Percentiles rank a stretch among this genome's conserved stretches.
These are phyloP conservation scores for Hemicordylus capensis DNA, from an alignment of 2,113 vertebrate genomes.

Conservation along the genomic window DNA sequence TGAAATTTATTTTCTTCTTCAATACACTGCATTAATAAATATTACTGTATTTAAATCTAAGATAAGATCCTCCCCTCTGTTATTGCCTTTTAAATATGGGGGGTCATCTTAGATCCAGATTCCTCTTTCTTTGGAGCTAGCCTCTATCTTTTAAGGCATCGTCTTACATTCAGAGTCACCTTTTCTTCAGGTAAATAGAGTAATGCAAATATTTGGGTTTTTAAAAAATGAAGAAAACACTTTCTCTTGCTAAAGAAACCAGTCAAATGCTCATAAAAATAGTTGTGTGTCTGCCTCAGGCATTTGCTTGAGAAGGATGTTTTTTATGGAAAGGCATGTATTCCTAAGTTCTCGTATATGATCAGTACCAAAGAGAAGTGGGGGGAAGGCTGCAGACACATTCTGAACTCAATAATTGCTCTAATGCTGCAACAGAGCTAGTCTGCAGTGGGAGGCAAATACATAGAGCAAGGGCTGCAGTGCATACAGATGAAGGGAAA, in stretches of 20 bases:
- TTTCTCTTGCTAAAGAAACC: not conserved
- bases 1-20: not conserved
- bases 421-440: not conserved
- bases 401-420: constrained; percentile 1
- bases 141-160: no score
- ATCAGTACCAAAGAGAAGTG: not conserved
- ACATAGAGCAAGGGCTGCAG: not conserved
- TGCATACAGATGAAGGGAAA: constrained; percentile 17
- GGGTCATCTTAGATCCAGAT: no score
- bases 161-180: no score
- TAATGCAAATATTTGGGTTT: no score
- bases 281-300: not conserved
- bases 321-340: not conserved
- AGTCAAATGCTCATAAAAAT: not conserved
- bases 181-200: no score
- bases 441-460: constrained; percentile 9
- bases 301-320: not conserved
- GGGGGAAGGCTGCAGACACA: not conserved
- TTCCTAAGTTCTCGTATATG: not conserved
- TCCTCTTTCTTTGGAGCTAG: no score
- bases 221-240: not conserved
- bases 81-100: no score
- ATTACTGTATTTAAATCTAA: not conserved
- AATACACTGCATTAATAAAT: not conserved
- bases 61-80: no score